Conservation (phyloP, 1,140 invertebrate species). For the Eriosoma lanigerum region DNA sequence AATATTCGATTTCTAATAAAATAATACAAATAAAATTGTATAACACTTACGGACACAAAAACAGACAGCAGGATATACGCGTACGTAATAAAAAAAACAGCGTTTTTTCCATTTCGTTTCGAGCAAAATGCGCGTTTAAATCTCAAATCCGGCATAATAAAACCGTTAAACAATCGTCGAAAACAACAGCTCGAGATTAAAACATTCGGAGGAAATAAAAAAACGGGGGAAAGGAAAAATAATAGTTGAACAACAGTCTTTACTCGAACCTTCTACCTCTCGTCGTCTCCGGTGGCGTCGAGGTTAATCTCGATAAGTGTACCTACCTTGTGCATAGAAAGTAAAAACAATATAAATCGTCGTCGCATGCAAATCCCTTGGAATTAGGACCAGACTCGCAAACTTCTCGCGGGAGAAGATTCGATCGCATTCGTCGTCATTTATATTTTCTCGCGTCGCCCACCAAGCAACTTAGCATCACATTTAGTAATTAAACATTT, state of each 20-base stretch:
- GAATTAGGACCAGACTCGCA: background rate
- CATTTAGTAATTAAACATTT: constrained; percentile 49
- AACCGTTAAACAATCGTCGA: background rate
- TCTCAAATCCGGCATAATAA: background rate
- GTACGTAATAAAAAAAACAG: too few species aligned
- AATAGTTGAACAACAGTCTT: too few species aligned
- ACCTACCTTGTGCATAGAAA: background rate
- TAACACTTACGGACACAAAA: too few species aligned
- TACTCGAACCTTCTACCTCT: background rate
- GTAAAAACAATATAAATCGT: constrained; percentile 34
- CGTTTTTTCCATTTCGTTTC: too few species aligned
- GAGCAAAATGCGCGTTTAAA: too few species aligned
- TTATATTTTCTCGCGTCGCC: constrained; percentile 37
- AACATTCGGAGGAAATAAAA: too few species aligned
- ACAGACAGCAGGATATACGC: too few species aligned
- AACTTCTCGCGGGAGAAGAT: background rate
- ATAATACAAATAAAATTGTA: too few species aligned
- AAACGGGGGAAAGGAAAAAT: too few species aligned
- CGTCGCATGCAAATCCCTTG: constrained; percentile 34
- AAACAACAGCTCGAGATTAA: constrained; percentile 9
- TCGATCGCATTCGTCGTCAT: constrained; percentile 27
- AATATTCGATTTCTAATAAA: too few species aligned
- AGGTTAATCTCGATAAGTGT: constrained; percentile 47
- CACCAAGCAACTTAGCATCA: too few species aligned
- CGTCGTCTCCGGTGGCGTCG: background rate